Evolutionary conservation across 37 sponge, comb jelly and placozoan species (phyloP).

Genomic region (Geodia barretti): DNA sequence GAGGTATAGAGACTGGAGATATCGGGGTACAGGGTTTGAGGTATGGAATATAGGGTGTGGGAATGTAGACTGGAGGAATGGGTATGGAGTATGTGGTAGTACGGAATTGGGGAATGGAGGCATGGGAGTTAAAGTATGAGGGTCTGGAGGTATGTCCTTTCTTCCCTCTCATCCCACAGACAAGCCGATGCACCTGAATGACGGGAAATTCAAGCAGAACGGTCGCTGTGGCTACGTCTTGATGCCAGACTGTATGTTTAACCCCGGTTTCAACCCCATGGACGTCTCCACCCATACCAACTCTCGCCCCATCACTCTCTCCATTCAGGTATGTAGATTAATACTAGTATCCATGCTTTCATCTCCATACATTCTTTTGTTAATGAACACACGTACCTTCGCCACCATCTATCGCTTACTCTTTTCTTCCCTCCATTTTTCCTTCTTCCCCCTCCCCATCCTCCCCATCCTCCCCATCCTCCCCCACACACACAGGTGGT

Average conservation of each 20-base stretch:
- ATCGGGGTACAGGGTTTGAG: too few species aligned
- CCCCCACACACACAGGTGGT: constrained; percentile 59
- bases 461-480: neutral
- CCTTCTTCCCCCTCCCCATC: neutral
- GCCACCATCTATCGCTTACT: neutral
- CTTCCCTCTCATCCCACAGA: constrained; percentile 38
- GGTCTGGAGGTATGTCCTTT: too few species aligned
- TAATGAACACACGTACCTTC: too few species aligned
- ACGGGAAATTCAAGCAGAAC: constrained; percentile 91
- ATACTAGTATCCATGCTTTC: too few species aligned
- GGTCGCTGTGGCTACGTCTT: constrained; percentile 94
- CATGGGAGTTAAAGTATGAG: too few species aligned
- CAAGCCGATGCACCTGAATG: constrained; percentile 95
- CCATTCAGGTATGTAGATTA: constrained; percentile 43
- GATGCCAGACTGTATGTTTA: constrained; percentile 92
- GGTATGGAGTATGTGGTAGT: too few species aligned
- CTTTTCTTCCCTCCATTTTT: neutral
- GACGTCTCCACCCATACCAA: constrained; percentile 49
- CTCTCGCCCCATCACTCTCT: constrained; percentile 55
- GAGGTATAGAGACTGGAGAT: too few species aligned
- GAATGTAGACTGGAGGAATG: too few species aligned
- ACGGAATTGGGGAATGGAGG: too few species aligned
- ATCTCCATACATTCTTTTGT: too few species aligned
- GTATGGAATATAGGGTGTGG: too few species aligned
- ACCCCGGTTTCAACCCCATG: constrained; percentile 81